phyloP scores from a whole-genome alignment of 2,797 vertebrate genomes.

The Coreius guichenoti region DNA sequence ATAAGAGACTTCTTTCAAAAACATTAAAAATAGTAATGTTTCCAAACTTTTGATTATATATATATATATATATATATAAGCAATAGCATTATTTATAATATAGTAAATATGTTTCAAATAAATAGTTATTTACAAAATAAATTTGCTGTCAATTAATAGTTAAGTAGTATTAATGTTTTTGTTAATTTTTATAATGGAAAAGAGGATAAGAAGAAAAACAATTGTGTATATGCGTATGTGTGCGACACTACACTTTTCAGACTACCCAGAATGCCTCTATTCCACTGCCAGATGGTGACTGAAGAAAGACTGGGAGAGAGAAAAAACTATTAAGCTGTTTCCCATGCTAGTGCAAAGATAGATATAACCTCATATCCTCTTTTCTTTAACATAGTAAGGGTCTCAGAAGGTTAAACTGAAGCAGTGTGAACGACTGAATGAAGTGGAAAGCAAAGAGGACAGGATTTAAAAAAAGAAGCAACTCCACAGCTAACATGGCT shows the following conservation, averaged over 20 bases:
- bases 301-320: slow-evolving; percentile 13
- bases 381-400: slow-evolving; percentile 22
- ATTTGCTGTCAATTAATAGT: not conserved
- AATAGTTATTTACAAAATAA: not conserved
- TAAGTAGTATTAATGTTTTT: not conserved
- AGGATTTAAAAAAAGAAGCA: slow-evolving; percentile 3
- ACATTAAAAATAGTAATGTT: too few species aligned
- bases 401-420: slow-evolving; percentile 27
- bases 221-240: not conserved
- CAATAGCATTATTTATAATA: too few species aligned
- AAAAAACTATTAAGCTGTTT: slow-evolving; percentile 29
- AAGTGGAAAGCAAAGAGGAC: slow-evolving; percentile 35
- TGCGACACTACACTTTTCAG: not conserved
- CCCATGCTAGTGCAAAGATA: slow-evolving; percentile 12
- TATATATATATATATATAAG: too few species aligned
- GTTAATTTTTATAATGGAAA: too few species aligned
- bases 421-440: not conserved
- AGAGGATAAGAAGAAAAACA: not conserved
- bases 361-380: slow-evolving; percentile 25
- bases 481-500: slow-evolving; percentile 13
- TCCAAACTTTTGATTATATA: too few species aligned
- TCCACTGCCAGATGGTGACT: slow-evolving; percentile 26
- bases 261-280: slow-evolving; percentile 26
- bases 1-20: too few species aligned
- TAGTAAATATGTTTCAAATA: not conserved